Evolutionary conservation across 2,888 invertebrate genomes (phyloP).

Genomic region (Prosopocoilus inquinatus): DNA sequence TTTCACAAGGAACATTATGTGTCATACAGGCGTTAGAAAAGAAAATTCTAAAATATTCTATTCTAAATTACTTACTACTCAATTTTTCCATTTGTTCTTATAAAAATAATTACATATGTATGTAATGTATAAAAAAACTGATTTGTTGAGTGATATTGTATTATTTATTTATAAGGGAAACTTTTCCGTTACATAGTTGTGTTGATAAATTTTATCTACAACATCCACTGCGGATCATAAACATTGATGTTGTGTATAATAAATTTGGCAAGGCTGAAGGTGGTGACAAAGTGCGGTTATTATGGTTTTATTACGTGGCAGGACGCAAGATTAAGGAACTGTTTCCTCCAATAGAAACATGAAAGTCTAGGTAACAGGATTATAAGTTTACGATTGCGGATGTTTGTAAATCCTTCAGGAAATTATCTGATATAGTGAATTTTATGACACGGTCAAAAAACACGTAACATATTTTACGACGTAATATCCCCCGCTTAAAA

Average conservation of each 20-base stretch:
- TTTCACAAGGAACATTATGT: no score
- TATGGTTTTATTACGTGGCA: conserved; percentile 10
- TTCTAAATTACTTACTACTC: no score
- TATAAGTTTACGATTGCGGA: conserved; percentile 33
- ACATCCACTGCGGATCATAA: conserved; percentile 2
- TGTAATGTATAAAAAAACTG: no score
- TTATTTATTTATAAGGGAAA: no score
- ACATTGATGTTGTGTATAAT: conserved; percentile 12
- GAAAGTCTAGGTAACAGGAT: conserved; percentile 29
- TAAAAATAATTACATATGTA: no score
- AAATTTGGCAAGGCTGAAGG: conserved; percentile 11
- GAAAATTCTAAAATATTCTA: no score
- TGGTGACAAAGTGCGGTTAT: conserved; percentile 14
- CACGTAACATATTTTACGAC: conserved; percentile 15
- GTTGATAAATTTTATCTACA: no score
- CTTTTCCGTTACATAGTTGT: no score
- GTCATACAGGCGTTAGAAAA: no score
- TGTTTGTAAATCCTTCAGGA: conserved; percentile 31
- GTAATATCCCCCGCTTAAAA: background rate
- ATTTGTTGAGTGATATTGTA: no score
- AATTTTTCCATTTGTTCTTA: no score
- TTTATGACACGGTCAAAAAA: conserved; percentile 23
- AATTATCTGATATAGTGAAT: conserved; percentile 31
- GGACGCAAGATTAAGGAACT: conserved; percentile 14
- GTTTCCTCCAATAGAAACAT: conserved; percentile 19